These are phyloP conservation scores for Brachyhypopomus occidentalis DNA, from an alignment of 2,113 vertebrate genomes.

Conservation along the genomic window DNA sequence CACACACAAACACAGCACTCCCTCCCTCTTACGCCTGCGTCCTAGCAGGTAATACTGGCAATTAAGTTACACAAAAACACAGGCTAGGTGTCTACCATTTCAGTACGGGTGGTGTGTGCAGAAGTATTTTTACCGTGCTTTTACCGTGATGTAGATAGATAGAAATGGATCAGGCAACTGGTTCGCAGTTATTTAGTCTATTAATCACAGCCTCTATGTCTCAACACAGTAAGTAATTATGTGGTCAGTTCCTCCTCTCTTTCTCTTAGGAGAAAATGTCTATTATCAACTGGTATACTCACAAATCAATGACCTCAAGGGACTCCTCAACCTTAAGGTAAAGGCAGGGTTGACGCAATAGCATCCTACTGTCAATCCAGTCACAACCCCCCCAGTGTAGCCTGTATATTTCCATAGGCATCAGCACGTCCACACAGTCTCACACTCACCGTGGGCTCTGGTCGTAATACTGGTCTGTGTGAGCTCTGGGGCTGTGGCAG, in stretches of 20 bases:
- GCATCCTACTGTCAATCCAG: neutral
- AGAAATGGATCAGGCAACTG: constrained; percentile 9
- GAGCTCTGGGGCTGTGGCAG: constrained; percentile 84
- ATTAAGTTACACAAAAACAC: constrained; percentile 16
- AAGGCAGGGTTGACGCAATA: neutral
- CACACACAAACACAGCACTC: constrained; percentile 1
- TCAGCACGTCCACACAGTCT: neutral
- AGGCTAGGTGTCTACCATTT: neutral
- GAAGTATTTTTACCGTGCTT: too few species aligned
- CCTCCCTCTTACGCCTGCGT: neutral
- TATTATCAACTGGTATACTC: neutral
- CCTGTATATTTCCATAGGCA: constrained; percentile 1
- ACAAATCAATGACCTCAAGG: constrained; percentile 5
- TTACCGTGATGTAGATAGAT: neutral
- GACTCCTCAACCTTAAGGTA: constrained; percentile 4
- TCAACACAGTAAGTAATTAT: neutral
- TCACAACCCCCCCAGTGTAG: constrained; percentile 10
- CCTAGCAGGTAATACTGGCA: constrained; percentile 2
- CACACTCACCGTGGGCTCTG: constrained; percentile 87
- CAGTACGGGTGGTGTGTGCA: neutral
- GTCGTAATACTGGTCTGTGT: constrained; percentile 81
- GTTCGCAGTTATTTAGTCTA: neutral
- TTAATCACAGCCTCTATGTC: constrained; percentile 16
- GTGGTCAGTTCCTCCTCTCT: neutral
- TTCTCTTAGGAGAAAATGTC: neutral